Evolutionary conservation across 1,140 invertebrate genomes (phyloP), one percentile per base, ranked within the genome.

Genomic region (Drosophila tristis): DNA sequence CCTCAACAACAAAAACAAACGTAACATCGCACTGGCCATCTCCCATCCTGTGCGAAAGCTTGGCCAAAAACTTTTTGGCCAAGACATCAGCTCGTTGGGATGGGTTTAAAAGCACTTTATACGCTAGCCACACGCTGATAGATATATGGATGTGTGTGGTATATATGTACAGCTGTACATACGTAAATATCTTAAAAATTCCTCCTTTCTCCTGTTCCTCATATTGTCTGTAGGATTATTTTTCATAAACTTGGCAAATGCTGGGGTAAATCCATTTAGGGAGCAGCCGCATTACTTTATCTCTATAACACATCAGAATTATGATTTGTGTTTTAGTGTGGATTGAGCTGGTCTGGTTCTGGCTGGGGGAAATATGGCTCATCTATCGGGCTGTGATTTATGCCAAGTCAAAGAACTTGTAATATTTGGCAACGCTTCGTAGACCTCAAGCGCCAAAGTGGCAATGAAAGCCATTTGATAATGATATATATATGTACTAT

Each of bases 161-260:
- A 57, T 57, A 63, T 74, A 58, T 26, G 25, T 29, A 49, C 29
- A 53, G 49, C 20, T 20, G 20, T 20, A 20, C 20, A 13, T 55
- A 11, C 20, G 11, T 9, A 35, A 1, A 58, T 75, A 49, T 59
- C 13, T 49, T 20, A 25, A 60, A 26, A 26, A 9, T 49, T 15
- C n/a, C 35, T 57, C 31, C 42, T 43, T 11, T 20, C 31, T 26
- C 23, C 55, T 47, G 43, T 8, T 55, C 4, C 35, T 5, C 35
- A 13, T 53, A 59, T 56, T 15, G 49, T 57, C 57, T 60, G 67
- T 75, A 66, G 87, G 81, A 85, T 86, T 87, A 85, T 86, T 81
- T 86, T 86, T 86, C 81, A 87, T 86, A 86, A 86, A 86, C 78
- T 86, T 86, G 81, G 81, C 81, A 86, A 86, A 86, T 86, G 81